Conservation (phyloP, 2,797 vertebrate species). For the Chaunax sp. region DNA sequence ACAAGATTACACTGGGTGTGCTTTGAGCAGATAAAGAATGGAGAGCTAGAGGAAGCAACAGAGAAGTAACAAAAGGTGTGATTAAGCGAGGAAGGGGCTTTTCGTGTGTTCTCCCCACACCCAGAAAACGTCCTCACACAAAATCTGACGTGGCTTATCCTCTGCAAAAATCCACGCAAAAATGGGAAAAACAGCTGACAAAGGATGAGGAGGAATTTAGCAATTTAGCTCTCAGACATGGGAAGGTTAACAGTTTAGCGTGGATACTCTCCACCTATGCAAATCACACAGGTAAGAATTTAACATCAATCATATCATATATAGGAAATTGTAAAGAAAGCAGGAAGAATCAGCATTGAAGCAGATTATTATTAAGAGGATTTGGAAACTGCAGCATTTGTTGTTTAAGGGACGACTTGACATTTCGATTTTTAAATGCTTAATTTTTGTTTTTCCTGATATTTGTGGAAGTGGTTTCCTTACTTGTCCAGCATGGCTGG, state of each 20-base stretch:
- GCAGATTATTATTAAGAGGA: constrained; percentile 46
- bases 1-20: constrained; percentile 64
- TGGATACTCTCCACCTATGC: constrained; percentile 11
- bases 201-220: constrained; percentile 69
- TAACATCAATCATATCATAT: constrained; percentile 3
- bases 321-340: constrained; percentile 22
- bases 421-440: constrained; percentile 47
- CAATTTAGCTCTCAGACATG: constrained; percentile 46
- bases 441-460: constrained; percentile 19
- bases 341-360: constrained; percentile 28
- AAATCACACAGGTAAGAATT: constrained; percentile 32
- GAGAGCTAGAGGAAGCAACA: constrained; percentile 29
- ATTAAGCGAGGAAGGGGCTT: constrained; percentile 31
- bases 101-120: constrained; percentile 19
- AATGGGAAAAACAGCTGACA: constrained; percentile 58
- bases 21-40: constrained; percentile 54
- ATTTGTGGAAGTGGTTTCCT: constrained; percentile 29
- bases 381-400: constrained; percentile 30
- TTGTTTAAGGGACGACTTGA: constrained; percentile 29
- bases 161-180: constrained; percentile 49
- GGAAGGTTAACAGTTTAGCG: constrained; percentile 47
- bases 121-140: constrained; percentile 47
- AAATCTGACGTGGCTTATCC: constrained; percentile 68
- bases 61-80: constrained; percentile 47
- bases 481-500: constrained; percentile 14